Base-by-base conservation (phyloP, 2,113 vertebrate species). In the Lepidothrix coronata region DNA sequence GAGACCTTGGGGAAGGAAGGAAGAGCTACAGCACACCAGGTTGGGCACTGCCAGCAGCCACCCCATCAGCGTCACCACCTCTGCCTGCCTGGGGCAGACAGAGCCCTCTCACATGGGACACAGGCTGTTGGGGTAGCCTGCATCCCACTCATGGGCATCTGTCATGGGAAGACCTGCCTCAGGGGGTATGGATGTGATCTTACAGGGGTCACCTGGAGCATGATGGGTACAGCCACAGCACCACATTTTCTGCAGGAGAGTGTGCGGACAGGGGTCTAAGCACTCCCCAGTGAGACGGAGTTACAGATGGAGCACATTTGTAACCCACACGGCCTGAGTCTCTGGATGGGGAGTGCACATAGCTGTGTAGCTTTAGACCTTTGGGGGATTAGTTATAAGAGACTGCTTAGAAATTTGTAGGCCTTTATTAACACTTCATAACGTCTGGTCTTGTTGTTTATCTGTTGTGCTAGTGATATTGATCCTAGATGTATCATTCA, bases 31-130 rank as follows among this genome's bases (percentile, higher is more conserved):
- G 22, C 19, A n/a, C 13, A 43, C 2, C 23, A 37, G 18, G 14
- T 0, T 63, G 39, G 43, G 9, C 22, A 24, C 41, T 74, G 41
- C 11, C 27, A 28, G 33, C 15, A 75, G 39, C 33, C 1, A 4
- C 7, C 8, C 19, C 21, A 43, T 14, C 39, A 24, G 7, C 20
- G 7, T 20, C 6, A 16, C 9, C 3, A 3, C 5, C 28, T 49
- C 39, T 71, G 37, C 62, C 37, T 52, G 28, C 12, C 11, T 20
- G 24, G 25, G 20, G 20, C 48, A 54, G 27, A 24, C 33, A 72
- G 58, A 68, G 20, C 10, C 14, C 8, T 21, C 23, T 57, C 25
- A 6, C 0, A 0, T 17, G 33, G 37, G 23, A 43, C 4, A 52
- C 28, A 9, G n/a, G 8, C 35, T 55, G 28, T 67, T 46, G 14